A percentile compares a stretch with the other conserved stretches of the same genome.
phyloP scores from a whole-genome alignment of 2,888 invertebrate species.

The Sesia bembeciformis region DNA sequence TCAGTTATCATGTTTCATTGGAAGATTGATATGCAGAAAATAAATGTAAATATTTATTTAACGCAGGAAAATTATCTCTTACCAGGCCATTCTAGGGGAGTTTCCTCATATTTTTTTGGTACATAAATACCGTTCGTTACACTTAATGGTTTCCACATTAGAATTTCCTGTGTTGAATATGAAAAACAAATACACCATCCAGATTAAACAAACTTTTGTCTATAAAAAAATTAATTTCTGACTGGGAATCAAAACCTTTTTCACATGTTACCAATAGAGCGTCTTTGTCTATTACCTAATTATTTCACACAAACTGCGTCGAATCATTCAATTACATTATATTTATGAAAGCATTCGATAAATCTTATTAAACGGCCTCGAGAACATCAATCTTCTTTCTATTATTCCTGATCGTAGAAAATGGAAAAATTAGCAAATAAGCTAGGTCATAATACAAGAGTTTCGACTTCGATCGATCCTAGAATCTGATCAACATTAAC shows the following conservation, averaged over 20 bases:
- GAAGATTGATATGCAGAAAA: constrained; percentile 12
- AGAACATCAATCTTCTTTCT: neutral
- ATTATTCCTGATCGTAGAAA: neutral
- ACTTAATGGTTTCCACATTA: too few relatives aligned
- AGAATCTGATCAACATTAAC: neutral
- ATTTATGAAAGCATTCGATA: neutral
- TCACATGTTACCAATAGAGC: too few relatives aligned
- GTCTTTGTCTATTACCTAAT: too few relatives aligned
- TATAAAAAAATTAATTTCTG: too few relatives aligned
- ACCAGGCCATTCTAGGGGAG: too few relatives aligned
- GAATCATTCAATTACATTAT: neutral
- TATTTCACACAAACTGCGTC: neutral
- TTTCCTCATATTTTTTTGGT: too few relatives aligned
- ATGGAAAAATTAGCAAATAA: neutral
- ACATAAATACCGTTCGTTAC: too few relatives aligned
- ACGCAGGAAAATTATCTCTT: neutral
- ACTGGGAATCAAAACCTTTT: too few relatives aligned
- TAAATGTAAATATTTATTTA: neutral
- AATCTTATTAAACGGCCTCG: neutral
- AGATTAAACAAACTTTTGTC: too few relatives aligned
- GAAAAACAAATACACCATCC: too few relatives aligned
- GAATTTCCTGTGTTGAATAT: too few relatives aligned
- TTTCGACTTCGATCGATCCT: neutral
- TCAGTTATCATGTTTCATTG: constrained; percentile 17
- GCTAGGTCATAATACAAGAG: neutral